Evolutionary conservation across 2,797 vertebrate species (phyloP), one percentile per base, ranked within the genome.

Genomic region (Acestrorhynchus altus): DNA sequence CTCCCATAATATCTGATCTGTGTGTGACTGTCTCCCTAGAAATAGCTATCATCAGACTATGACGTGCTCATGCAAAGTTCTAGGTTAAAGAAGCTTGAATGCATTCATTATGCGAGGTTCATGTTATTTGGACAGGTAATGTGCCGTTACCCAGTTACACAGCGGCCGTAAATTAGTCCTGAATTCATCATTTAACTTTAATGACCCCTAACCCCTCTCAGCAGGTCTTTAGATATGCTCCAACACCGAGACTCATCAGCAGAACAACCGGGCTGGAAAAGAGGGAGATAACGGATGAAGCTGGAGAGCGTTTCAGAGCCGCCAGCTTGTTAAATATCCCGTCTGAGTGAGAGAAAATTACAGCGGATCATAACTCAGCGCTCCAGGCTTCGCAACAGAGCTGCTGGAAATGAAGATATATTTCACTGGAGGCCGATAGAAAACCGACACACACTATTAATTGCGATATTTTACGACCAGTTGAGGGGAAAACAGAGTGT

Each of bases 301-400:
- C 76, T 60, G 49, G 4, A 28, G 31, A 74, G 73, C 73, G 31
- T 35, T 35, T 35, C 31, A 35, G 31, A 35, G 76, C 70, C 76
- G 77, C 52, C 63, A 63, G 79, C 72, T 72, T 79, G 79, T 79
- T 72, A 80, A 82, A 77, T 71, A 72, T 74, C 77, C 77, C 70
- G 77, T 76, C 77, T 72, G 63, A 69, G 69, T 40, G 77, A 77
- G 77, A 74, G 65, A 76, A 76, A 79, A 77, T 79, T 81, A 73
- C 69, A 79, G 74, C 72, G 69, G 76, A 81, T 81, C 79, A 81
- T 72, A 77, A 81, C 77, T 81, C 76, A 67, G 60, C 65, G 79
- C 79, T 71, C 76, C 68, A 54, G 74, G 79, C 71, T 67, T 77
- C 69, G 73, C 69, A 8, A 72, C 49, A 24, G 79, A 77, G 68